These are phyloP conservation scores for Prionace glauca DNA, from an alignment of 2,797 vertebrate genomes.

Conservation along the genomic window DNA sequence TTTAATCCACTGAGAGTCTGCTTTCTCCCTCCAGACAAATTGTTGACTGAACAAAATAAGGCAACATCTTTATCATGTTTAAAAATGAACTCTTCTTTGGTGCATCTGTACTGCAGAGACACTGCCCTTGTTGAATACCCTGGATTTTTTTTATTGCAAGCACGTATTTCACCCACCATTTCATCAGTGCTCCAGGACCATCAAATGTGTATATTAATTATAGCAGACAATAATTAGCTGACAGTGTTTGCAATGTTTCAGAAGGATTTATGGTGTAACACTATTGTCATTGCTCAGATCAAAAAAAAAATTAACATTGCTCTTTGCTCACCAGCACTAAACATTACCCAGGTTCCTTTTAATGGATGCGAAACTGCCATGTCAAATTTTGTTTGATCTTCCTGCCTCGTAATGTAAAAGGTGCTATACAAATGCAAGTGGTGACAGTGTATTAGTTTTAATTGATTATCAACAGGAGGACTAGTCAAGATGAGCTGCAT, in stretches of 20 bases:
- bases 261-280: slow-evolving; percentile 17
- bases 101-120: not conserved
- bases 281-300: slow-evolving; percentile 4
- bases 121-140: not conserved
- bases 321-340: not conserved
- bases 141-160: not conserved
- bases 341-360: not conserved
- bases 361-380: not conserved
- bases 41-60: slow-evolving; percentile 8
- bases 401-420: not conserved
- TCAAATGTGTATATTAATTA: not conserved
- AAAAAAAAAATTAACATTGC: not conserved
- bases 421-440: not conserved
- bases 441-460: not conserved
- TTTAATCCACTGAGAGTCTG: not conserved
- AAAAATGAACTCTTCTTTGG: not conserved
- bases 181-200: not conserved
- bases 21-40: slow-evolving; percentile 17
- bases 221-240: slow-evolving; percentile 17
- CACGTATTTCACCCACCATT: not conserved
- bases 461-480: not conserved
- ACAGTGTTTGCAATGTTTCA: not conserved
- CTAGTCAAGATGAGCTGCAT: not conserved
- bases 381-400: not conserved
- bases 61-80: slow-evolving; percentile 16